Conservation (phyloP, 2,113 vertebrate genomes). For the Euleptes europaea region DNA sequence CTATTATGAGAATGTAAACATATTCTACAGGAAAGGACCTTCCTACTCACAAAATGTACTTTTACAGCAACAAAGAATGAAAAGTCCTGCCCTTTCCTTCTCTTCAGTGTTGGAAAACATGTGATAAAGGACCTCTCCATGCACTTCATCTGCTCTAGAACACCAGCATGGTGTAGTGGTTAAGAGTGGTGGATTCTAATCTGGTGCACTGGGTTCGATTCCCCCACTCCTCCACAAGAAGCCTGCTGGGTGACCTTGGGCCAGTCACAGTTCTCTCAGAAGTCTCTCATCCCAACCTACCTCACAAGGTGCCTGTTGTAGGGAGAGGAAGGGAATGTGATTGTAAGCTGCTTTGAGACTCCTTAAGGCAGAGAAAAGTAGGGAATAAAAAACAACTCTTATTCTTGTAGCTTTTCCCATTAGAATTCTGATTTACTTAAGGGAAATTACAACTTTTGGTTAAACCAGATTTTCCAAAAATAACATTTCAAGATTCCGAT, state of each 20-base stretch:
- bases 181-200: too few relatives aligned
- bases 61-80: background rate
- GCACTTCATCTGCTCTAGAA: background rate
- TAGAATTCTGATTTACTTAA: background rate
- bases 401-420: background rate
- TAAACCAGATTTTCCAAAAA: background rate
- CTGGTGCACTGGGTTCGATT: too few relatives aligned
- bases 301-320: too few relatives aligned
- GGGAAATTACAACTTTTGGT: background rate
- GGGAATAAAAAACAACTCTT: too few relatives aligned
- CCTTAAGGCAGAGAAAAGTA: too few relatives aligned
- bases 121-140: background rate
- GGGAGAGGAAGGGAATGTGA: too few relatives aligned
- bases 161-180: too few relatives aligned
- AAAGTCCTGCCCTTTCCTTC: background rate
- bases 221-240: too few relatives aligned
- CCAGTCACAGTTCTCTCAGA: too few relatives aligned
- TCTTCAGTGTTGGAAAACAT: background rate
- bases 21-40: background rate
- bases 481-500: background rate
- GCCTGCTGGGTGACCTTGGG: too few relatives aligned
- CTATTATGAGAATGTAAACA: background rate
- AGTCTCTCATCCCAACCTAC: too few relatives aligned
- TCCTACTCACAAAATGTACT: background rate
- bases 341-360: too few relatives aligned